Evolutionary conservation across 2,888 invertebrate species (phyloP), one percentile per base, ranked within the genome.

Genomic region (Melinaea marsaeus): DNA sequence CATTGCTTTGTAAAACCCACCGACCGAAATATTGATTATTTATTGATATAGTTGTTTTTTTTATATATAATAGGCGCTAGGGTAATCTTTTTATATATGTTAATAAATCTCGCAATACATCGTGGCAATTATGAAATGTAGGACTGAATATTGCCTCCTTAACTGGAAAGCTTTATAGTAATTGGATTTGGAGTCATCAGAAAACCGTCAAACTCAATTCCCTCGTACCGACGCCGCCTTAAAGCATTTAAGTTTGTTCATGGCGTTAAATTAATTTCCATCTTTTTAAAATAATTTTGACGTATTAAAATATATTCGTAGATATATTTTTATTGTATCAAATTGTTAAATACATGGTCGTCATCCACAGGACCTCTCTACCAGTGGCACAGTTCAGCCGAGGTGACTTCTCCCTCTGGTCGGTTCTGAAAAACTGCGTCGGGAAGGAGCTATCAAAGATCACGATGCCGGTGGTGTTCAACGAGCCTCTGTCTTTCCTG

Each of bases 401-500:
- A 75, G 95, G 94, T 86, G 95, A 96, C 84, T 95, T 96, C 88
- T 96, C 95, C 81, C 93, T 97, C 74, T 97, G 97, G 97, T 95
- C 96, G 69, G 96, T 97, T 72, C 92, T 97, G 77, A 97, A 97
- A 91, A 96, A 96, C 88, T 96, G 96, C 85, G 96, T 97, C 73
- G 96, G 96, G 78, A 96, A 96, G 91, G 98, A 98, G 88, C 92
- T 98, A 73, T 97, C 97, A 81, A 98, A 98, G 92, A 97, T 98
- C 86, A 96, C 98, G 47, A 98, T 98, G 97, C 98, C 98, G 68
- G 97, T 98, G 71, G 95, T 96, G 72, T 97, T 98, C 91, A 99
- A 98, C 90, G 98, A 99, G 86, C 98, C 98, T 9, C 91, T 99
- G 68, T 97, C 97, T 75, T 98, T 98, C 88, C 94, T 99, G 51